Base-by-base conservation (phyloP, 2,113 vertebrate species). In the Ptychochromis oligacanthus region DNA sequence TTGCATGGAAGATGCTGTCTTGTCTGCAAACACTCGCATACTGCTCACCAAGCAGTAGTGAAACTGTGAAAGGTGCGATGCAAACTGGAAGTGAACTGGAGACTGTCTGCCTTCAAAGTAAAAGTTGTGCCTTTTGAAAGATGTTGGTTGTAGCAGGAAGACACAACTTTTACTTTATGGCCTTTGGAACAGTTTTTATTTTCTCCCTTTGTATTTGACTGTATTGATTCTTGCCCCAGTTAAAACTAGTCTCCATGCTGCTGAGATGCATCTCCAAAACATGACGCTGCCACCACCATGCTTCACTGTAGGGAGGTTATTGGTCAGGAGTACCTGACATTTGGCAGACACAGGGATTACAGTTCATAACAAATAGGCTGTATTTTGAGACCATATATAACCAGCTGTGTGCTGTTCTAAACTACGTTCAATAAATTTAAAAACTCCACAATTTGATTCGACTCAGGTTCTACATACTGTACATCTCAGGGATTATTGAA, bases 151-250 rank as follows among this genome's bases (percentile, higher is more conserved):
- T 22, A 46, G 17, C 40, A 11, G n/a, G 1, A 6, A 28, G 40
- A 24, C 3, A 6, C 46, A 28, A 28, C 64, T 49, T 46, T 67
- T 67, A 46, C 43, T 18, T 22, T 46, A 20, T n/a, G n/a, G n/a
- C n/a, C n/a, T n/a, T n/a, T n/a, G n/a, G n/a, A n/a, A 67, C 0
- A 3, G 6, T 46, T 6, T 6, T 3, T 6, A 52, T 52, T 52
- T 17, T 52, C 49, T 12, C 9, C 7, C 22, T 0, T 4, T 1
- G 15, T 13, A 28, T 59, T 59, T 75, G 15, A 40, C 1, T 38
- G 54, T 22, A 34, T 58, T 80, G n/a, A 7, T 59, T 2, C 54
- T 24, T 11, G 5, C 9, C 9, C 26, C 24, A 28, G 17, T 31
- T 46, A 13, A 57, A 13, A 11, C 36, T 11, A 14, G 15, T 38